Percentiles rank a stretch among this genome's conserved stretches.
phyloP scores from a whole-genome alignment of 2,888 invertebrate genomes.

The Lacanobia oleracea region DNA sequence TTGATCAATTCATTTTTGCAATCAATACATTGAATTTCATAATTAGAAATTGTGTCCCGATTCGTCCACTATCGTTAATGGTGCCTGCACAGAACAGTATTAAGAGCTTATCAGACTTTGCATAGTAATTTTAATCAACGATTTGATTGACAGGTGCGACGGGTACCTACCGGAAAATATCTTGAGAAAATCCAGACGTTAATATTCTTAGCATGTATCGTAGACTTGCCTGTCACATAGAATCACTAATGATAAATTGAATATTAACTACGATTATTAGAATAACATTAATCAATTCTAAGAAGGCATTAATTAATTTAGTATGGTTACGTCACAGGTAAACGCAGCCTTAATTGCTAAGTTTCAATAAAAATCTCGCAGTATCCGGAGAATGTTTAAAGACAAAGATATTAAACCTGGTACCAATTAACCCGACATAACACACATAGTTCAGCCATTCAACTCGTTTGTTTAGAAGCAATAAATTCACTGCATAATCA shows the following conservation, averaged over 20 bases:
- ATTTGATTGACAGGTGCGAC: slow-evolving; percentile 44
- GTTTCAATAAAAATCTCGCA: background rate
- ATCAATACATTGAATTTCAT: background rate
- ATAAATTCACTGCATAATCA: slow-evolving; percentile 58
- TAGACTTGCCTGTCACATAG: slow-evolving; percentile 34
- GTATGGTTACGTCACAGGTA: background rate
- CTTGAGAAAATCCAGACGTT: slow-evolving; percentile 42
- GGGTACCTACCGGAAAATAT: slow-evolving; percentile 39
- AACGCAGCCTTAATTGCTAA: background rate
- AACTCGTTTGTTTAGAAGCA: slow-evolving; percentile 17
- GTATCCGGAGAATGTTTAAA: slow-evolving; percentile 4
- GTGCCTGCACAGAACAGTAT: slow-evolving; percentile 1
- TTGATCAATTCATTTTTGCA: slow-evolving; percentile 11
- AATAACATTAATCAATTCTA: slow-evolving; percentile 43
- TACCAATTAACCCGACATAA: background rate
- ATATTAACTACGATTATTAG: slow-evolving; percentile 33
- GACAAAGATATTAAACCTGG: background rate
- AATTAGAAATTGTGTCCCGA: background rate
- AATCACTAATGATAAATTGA: slow-evolving; percentile 46
- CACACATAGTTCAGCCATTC: slow-evolving; percentile 4
- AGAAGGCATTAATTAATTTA: slow-evolving; percentile 18
- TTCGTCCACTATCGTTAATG: slow-evolving; percentile 8
- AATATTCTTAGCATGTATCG: slow-evolving; percentile 39
- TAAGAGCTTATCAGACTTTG: background rate
- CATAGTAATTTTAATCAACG: slow-evolving; percentile 31